Percentiles rank a stretch among this genome's conserved stretches.
These are phyloP conservation scores for Aythya baeri DNA, from an alignment of 2,113 vertebrate species.

Conservation along the genomic window DNA sequence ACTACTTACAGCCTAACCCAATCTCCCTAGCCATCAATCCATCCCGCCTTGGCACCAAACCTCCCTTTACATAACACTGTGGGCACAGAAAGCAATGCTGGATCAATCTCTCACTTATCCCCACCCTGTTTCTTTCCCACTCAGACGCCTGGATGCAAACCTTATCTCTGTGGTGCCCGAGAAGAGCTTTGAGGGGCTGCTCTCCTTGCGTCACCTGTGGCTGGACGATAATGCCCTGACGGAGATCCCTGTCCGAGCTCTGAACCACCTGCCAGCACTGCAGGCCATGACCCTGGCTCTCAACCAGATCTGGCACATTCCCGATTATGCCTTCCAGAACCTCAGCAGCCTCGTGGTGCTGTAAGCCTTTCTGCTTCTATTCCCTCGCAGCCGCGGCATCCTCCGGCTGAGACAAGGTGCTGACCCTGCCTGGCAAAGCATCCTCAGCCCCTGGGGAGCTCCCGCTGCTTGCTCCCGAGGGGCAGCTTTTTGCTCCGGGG, in stretches of 20 bases:
- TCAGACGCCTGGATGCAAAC: conserved; percentile 94
- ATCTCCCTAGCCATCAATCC: not conserved
- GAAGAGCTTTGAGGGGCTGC: conserved; percentile 87
- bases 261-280: conserved; percentile 85
- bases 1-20: not conserved
- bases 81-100: not conserved
- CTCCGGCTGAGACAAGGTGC: not conserved
- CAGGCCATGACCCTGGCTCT: conserved; percentile 97
- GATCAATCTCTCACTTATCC: not conserved
- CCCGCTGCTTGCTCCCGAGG: not conserved
- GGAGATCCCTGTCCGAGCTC: conserved; percentile 89
- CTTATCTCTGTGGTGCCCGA: conserved; percentile 90
- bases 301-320: conserved; percentile 90
- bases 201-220: conserved; percentile 92
- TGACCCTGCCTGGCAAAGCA: not conserved
- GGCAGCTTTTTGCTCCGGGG: not conserved
- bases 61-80: not conserved
- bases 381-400: rapidly evolving
- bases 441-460: not conserved
- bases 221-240: conserved; percentile 92
- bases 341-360: conserved; percentile 93
- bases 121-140: conserved; percentile 42
- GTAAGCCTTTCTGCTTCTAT: conserved; percentile 76
- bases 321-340: conserved; percentile 92
- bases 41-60: not conserved